Percentiles rank a stretch among this genome's conserved stretches.
Evolutionary conservation across 2,113 vertebrate species (phyloP).

Genomic region (Lamprotornis superbus): DNA sequence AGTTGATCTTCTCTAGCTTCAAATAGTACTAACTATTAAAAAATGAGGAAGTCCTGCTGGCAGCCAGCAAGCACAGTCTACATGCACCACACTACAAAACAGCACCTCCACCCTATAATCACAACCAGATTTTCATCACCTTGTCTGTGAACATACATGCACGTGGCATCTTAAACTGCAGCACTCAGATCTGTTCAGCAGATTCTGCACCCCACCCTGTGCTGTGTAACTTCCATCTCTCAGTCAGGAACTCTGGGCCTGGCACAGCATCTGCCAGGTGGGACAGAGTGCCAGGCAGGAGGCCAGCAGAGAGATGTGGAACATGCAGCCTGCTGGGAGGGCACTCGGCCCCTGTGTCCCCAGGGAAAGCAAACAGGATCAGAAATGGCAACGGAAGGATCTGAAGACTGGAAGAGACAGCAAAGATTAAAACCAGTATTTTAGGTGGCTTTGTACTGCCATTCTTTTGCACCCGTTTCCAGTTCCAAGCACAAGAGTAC

Average conservation of each 20-base stretch:
- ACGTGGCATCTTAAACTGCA: not conserved
- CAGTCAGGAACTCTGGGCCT: not conserved
- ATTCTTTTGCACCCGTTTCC: not conserved
- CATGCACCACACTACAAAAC: not conserved
- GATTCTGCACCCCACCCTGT: not conserved
- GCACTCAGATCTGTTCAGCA: not conserved
- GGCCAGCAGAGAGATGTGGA: not conserved
- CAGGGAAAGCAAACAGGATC: not conserved
- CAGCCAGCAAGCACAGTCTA: not conserved
- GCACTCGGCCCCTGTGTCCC: not conserved
- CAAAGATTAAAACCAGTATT: not conserved
- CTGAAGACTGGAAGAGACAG: not conserved
- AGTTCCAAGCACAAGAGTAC: not conserved
- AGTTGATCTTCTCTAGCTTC: not conserved
- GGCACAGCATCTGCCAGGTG: not conserved
- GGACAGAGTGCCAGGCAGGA: not conserved
- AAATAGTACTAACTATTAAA: not conserved
- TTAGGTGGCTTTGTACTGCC: not conserved
- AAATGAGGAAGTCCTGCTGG: not conserved
- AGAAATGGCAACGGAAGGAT: not conserved
- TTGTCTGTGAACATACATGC: not conserved
- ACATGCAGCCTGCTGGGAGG: not conserved
- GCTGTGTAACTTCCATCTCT: accelerated
- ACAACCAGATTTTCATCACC: not conserved
- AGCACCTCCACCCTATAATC: not conserved